Percentiles rank a stretch among this genome's conserved stretches.
Evolutionary conservation across 2,888 invertebrate species (phyloP).

Genomic region (Eustalomyia histrio): DNA sequence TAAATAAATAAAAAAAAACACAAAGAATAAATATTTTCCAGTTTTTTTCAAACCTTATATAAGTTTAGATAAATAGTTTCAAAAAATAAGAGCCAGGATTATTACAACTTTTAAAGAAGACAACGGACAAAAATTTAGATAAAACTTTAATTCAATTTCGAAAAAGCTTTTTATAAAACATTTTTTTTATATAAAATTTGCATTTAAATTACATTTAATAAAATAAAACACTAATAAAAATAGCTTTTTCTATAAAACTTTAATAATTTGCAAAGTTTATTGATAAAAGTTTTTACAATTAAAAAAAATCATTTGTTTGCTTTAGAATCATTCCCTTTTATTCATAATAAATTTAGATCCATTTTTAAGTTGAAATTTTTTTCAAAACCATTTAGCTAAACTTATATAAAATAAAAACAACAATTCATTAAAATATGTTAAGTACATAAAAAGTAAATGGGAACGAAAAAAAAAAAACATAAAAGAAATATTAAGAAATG

Average conservation of each 20-base stretch:
- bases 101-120: too few species aligned
- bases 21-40: constrained; percentile 43
- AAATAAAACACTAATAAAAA: background rate
- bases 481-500: constrained; percentile 14
- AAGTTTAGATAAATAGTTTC: constrained; percentile 18
- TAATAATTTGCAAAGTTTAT: too few species aligned
- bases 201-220: background rate
- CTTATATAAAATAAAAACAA: constrained; percentile 4
- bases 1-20: constrained; percentile 50
- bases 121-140: too few species aligned
- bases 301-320: too few species aligned
- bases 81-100: background rate
- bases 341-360: too few species aligned
- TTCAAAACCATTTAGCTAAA: constrained; percentile 25
- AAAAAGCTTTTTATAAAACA: background rate
- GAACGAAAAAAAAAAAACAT: constrained; percentile 27
- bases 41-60: constrained; percentile 27
- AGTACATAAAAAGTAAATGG: constrained; percentile 39
- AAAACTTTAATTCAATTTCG: background rate
- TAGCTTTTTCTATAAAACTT: too few species aligned
- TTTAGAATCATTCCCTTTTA: too few species aligned
- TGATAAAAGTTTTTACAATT: background rate
- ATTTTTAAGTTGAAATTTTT: background rate
- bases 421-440: constrained; percentile 33
- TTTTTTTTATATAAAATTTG: background rate